Base-by-base conservation (phyloP, 2,797 vertebrate genomes). In the Tokudaia tokunoshimensis region DNA sequence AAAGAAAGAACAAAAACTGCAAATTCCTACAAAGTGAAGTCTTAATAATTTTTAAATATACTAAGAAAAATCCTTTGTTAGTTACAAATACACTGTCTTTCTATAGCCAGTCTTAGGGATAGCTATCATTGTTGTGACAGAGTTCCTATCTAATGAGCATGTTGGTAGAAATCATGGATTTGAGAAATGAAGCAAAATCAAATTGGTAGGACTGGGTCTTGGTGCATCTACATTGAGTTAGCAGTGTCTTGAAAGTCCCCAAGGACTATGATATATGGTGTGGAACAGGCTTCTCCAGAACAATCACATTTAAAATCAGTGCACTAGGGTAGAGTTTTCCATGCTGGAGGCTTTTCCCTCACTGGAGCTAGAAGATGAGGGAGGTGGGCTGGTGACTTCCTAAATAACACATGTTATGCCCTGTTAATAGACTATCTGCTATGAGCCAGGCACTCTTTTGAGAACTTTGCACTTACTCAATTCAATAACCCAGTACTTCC, bases 1-100 rank as follows among this genome's bases (percentile, higher is more conserved):
- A 67, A 20, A 15, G 67, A 63, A 67, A 14, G 78, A 31, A 76
- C 59, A 86, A 24, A 89, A 13, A 52, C 59, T 78, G 52, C 50
- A 26, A 79, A 5, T 92, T 78, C 13, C 34, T 26, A 57, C 19
- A 61, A 92, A 91, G 41, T 37, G 0, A 11, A 93, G 10, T 86
- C 52, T 90, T 95, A 81, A 89, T 4, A 47, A n/a, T 41, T 80
- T 34, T 90, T 44, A 91, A 86, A 79, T 90, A 14, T 61, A 61
- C 11, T 85, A 94, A 94, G 2, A 81, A 61, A 74, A 78, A 26
- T 70, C 29, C 80, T 94, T 91, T 90, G 81, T 82, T 94, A n/a
- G 34, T 90, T 92, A 75, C 4, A 80, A 57, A 94, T 84, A 57
- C 12, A 91, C 85, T 95, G 55, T 85, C 31, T 50, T 75, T 95